phyloP scores from a whole-genome alignment of 2,888 invertebrate genomes.

The Dynastes grantii region DNA sequence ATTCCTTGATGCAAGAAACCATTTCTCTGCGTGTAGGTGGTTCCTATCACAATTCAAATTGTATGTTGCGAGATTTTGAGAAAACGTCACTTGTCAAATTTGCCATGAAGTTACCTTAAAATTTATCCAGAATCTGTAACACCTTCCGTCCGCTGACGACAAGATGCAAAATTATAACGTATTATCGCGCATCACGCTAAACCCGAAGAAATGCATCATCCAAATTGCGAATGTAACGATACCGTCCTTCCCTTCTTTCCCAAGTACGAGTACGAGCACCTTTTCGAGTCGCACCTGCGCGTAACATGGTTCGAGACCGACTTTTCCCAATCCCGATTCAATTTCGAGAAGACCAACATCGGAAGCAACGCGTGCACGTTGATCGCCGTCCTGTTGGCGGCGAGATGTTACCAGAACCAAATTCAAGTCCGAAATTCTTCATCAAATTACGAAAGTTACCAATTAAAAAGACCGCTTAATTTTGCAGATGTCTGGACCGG shows the following conservation, averaged over 20 bases:
- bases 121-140: neutral
- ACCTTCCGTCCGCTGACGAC: slow-evolving; percentile 70
- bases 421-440: slow-evolving; percentile 60
- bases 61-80: too few species aligned
- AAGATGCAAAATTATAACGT: slow-evolving; percentile 46
- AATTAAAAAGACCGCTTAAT: neutral
- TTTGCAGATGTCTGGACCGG: slow-evolving; percentile 53
- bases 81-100: too few species aligned
- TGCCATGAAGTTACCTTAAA: too few species aligned
- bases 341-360: slow-evolving; percentile 68
- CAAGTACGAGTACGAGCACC: slow-evolving; percentile 63
- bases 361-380: slow-evolving; percentile 78
- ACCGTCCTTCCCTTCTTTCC: slow-evolving; percentile 66
- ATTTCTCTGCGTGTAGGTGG: too few species aligned
- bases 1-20: too few species aligned
- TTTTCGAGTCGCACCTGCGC: slow-evolving; percentile 62
- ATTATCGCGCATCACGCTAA: slow-evolving; percentile 69
- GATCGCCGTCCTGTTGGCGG: slow-evolving; percentile 75
- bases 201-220: slow-evolving; percentile 62
- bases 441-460: neutral
- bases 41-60: too few species aligned
- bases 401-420: slow-evolving; percentile 67
- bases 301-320: slow-evolving; percentile 74
- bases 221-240: slow-evolving; percentile 46
- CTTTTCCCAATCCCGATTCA: slow-evolving; percentile 76